Percentiles rank a stretch among this genome's conserved stretches.
Conservation (phyloP, 2,113 vertebrate species). For the Zonotrichia leucophrys region DNA sequence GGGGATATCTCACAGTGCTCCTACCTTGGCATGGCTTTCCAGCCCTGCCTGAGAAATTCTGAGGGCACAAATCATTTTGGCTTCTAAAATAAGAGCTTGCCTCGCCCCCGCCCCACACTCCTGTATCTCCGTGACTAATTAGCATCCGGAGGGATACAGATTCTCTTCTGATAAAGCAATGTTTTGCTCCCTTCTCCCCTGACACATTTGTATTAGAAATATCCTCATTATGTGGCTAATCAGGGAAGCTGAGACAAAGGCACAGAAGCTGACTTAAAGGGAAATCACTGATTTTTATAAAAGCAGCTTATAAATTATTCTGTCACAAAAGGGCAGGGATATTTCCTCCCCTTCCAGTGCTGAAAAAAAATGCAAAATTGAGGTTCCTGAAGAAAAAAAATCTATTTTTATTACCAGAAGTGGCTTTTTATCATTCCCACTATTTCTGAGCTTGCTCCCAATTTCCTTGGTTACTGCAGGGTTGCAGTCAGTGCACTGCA, state of each 20-base stretch:
- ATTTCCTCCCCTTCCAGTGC: not conserved
- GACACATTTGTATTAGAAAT: conserved; percentile 34
- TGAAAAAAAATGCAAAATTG: not conserved
- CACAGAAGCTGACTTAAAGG: not conserved
- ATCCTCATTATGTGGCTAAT: conserved; percentile 42
- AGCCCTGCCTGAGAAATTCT: not conserved
- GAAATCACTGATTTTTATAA: not conserved
- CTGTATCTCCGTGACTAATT: not conserved
- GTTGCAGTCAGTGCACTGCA: not conserved
- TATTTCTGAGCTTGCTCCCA: not conserved
- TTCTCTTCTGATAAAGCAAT: not conserved
- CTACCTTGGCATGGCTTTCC: not conserved
- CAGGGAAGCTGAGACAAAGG: not conserved
- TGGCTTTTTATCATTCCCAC: not conserved
- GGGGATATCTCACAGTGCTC: not conserved
- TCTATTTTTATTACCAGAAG: not conserved
- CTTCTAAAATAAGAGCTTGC: not conserved
- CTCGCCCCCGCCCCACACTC: not conserved
- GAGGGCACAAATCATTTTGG: not conserved
- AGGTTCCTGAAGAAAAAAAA: not conserved
- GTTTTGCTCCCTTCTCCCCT: conserved; percentile 18
- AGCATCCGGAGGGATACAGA: not conserved
- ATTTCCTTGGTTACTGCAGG: not conserved
- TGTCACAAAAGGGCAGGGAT: not conserved
- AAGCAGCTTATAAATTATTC: not conserved